These are phyloP conservation scores for Cotesia congregata DNA, from an alignment of 2,888 invertebrate species.

Conservation along the genomic window DNA sequence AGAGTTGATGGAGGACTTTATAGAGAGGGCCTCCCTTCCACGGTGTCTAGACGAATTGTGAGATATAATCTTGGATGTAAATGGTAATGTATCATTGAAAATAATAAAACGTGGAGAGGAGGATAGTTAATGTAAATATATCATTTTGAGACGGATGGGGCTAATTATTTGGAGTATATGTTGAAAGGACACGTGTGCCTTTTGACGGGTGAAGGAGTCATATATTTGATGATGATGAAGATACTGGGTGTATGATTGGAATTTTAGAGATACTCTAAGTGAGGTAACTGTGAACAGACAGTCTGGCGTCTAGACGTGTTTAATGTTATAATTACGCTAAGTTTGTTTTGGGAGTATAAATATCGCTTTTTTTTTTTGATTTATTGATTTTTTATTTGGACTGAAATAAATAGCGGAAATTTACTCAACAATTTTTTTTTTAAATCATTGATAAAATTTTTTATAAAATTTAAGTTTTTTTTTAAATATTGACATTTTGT, in stretches of 20 bases:
- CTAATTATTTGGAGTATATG: neutral
- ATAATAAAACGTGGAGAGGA: too few species aligned
- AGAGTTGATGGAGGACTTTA: slow-evolving; percentile 60
- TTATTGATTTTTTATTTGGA: too few species aligned
- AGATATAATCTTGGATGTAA: slow-evolving; percentile 65
- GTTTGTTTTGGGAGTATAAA: too few species aligned
- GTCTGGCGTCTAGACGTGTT: slow-evolving; percentile 69
- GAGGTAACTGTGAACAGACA: slow-evolving; percentile 60
- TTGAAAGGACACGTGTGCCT: too few species aligned
- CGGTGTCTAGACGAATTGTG: slow-evolving; percentile 67
- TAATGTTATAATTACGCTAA: slow-evolving; percentile 62
- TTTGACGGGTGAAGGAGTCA: neutral
- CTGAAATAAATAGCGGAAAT: too few species aligned
- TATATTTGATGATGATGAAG: too few species aligned
- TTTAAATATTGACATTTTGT: too few species aligned
- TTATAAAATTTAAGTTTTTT: too few species aligned
- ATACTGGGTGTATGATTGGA: neutral
- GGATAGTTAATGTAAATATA: neutral
- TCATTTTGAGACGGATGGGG: neutral
- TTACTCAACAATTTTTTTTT: too few species aligned
- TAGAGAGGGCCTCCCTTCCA: slow-evolving; percentile 62
- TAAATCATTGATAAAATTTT: too few species aligned
- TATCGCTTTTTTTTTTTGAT: too few species aligned
- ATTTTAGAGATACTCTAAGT: slow-evolving; percentile 4
- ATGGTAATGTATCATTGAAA: slow-evolving; percentile 65